Percentiles rank a stretch among this genome's conserved stretches.
Conservation (phyloP, 2,113 vertebrate species). For the Paradoxurus hermaphroditus region DNA sequence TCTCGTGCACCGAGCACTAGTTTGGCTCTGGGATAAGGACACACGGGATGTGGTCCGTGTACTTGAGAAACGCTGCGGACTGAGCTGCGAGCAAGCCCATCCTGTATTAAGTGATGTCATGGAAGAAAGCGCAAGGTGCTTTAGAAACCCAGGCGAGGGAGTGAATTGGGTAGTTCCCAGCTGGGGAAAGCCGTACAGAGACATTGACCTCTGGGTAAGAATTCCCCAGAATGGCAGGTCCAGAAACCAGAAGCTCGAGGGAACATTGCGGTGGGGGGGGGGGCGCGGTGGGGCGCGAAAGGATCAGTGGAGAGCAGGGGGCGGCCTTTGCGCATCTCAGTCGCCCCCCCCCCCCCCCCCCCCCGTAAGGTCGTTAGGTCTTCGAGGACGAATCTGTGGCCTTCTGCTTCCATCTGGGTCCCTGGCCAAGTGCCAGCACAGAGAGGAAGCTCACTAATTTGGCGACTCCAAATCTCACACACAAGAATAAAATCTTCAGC, state of each 20-base stretch:
- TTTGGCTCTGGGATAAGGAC: neutral
- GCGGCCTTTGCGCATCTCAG: neutral
- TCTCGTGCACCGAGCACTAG: neutral
- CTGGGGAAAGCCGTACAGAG: neutral
- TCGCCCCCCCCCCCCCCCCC: too few relatives aligned
- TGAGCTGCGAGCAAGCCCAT: neutral
- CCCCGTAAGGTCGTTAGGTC: fast-evolving
- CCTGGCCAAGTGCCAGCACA: neutral
- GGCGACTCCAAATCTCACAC: neutral
- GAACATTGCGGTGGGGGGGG: neutral
- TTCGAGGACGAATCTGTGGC: neutral
- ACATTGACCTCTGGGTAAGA: neutral
- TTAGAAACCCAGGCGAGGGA: neutral
- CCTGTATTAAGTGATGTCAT: neutral
- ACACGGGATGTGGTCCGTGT: neutral
- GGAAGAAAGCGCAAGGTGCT: neutral
- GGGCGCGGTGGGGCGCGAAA: too few relatives aligned
- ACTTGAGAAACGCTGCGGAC: neutral
- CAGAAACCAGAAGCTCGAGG: neutral
- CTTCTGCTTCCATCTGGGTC: neutral
- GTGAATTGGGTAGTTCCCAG: neutral
- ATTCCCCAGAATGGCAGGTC: neutral
- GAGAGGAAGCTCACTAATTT: neutral
- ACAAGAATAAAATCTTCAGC: neutral
- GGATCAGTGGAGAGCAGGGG: neutral